Conservation (phyloP, 1,140 invertebrate genomes). For the Drusus annulatus region DNA sequence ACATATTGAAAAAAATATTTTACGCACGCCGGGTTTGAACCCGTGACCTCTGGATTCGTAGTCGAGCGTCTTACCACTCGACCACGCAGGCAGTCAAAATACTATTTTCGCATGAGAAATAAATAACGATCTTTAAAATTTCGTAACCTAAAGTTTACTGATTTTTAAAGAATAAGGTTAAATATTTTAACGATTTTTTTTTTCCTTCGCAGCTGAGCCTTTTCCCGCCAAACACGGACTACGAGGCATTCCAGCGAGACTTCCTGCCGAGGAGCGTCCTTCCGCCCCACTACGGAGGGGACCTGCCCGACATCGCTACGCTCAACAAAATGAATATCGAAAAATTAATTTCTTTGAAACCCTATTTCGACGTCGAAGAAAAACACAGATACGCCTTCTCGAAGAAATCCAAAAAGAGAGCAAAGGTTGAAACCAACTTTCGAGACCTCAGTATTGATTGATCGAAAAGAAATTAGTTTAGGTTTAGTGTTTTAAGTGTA, state of each 20-base stretch:
- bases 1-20: no score
- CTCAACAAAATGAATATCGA: constrained; percentile 66
- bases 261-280: constrained; percentile 63
- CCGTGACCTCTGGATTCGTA: no score
- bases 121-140: no score
- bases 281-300: constrained; percentile 66
- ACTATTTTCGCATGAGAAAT: neutral
- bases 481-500: neutral
- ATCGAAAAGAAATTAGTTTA: no score
- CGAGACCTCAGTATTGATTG: constrained; percentile 54
- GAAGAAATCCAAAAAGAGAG: constrained; percentile 56
- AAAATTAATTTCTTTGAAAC: constrained; percentile 62
- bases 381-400: constrained; percentile 40
- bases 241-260: constrained; percentile 67
- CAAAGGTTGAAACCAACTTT: constrained; percentile 49
- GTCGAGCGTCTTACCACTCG: no score
- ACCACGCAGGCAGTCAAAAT: no score
- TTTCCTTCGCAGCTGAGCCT: constrained; percentile 65
- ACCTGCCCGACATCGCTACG: constrained; percentile 64
- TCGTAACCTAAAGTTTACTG: no score
- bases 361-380: constrained; percentile 63
- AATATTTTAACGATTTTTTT: constrained; percentile 20
- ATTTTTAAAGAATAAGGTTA: no score
- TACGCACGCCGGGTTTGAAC: no score
- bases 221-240: constrained; percentile 65